These are phyloP conservation scores for Florisuga fusca DNA, from an alignment of 2,797 vertebrate genomes.

Conservation along the genomic window DNA sequence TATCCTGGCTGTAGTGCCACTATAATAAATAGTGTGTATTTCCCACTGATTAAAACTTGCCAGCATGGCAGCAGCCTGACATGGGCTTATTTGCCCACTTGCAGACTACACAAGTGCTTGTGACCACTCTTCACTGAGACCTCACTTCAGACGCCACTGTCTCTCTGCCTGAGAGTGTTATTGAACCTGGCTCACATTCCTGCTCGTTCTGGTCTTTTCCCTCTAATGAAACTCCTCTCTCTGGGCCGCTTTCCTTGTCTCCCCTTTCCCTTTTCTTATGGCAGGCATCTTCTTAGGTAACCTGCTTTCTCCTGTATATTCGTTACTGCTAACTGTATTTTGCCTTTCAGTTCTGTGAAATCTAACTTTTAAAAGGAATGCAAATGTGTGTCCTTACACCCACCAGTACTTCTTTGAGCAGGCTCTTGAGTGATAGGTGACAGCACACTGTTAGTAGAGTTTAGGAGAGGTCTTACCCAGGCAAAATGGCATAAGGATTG, in stretches of 20 bases:
- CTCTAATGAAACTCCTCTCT: neutral
- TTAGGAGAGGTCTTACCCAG: neutral
- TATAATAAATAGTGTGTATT: slow-evolving; percentile 52
- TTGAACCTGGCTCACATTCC: neutral
- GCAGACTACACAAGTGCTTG: slow-evolving; percentile 26
- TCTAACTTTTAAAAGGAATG: neutral
- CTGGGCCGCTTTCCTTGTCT: neutral
- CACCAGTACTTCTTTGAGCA: neutral
- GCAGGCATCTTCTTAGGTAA: neutral
- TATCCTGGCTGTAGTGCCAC: neutral
- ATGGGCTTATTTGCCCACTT: slow-evolving; percentile 17
- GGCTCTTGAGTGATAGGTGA: neutral
- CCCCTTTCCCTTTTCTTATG: neutral
- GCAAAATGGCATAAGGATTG: neutral
- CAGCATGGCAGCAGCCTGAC: slow-evolving; percentile 23
- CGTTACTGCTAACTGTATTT: neutral
- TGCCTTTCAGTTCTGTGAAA: neutral
- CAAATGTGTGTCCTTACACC: neutral
- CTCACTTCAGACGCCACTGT: neutral
- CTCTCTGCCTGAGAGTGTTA: neutral
- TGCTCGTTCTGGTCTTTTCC: neutral
- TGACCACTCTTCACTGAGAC: slow-evolving; percentile 6
- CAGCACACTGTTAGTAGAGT: neutral
- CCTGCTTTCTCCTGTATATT: neutral
- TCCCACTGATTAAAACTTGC: slow-evolving; percentile 45